phyloP scores from a whole-genome alignment of 1,140 invertebrate genomes.

The Platorchestia sp. region DNA sequence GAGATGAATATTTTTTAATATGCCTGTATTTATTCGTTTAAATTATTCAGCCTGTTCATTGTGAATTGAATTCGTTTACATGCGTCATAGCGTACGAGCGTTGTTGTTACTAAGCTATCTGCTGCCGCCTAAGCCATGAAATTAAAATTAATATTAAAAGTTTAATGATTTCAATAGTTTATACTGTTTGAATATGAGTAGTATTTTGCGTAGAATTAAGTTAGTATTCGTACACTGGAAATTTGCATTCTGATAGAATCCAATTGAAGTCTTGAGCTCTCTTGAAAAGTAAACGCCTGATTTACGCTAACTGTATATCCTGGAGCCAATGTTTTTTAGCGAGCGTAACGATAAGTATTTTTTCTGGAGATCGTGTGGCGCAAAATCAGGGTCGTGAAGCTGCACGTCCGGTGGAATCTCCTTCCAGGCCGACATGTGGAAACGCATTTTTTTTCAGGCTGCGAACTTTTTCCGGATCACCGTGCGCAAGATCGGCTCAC shows the following conservation, averaged over 20 bases:
- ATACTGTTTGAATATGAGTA: too few species aligned
- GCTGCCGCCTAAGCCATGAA: too few species aligned
- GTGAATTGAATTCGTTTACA: not conserved
- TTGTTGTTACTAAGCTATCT: not conserved
- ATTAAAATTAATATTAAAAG: too few species aligned
- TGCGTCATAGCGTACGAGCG: not conserved
- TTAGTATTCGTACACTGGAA: too few species aligned
- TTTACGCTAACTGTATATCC: not conserved
- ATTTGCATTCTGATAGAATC: not conserved
- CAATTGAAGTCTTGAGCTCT: not conserved
- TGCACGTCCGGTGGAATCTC: not conserved
- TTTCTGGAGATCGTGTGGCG: not conserved
- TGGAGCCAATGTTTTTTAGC: not conserved
- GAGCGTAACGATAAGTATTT: not conserved
- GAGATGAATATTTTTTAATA: not conserved
- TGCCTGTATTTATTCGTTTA: not conserved
- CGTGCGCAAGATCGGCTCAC: not conserved
- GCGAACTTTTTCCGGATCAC: not conserved
- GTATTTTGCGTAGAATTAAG: too few species aligned
- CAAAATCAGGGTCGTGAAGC: not conserved
- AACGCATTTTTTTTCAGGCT: not conserved
- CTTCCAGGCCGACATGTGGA: not conserved
- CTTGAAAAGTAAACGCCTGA: too few species aligned
- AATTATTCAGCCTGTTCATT: not conserved
- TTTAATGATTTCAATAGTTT: too few species aligned